Evolutionary conservation across 2,888 invertebrate species (phyloP).

Genomic region (Elysia crispata): DNA sequence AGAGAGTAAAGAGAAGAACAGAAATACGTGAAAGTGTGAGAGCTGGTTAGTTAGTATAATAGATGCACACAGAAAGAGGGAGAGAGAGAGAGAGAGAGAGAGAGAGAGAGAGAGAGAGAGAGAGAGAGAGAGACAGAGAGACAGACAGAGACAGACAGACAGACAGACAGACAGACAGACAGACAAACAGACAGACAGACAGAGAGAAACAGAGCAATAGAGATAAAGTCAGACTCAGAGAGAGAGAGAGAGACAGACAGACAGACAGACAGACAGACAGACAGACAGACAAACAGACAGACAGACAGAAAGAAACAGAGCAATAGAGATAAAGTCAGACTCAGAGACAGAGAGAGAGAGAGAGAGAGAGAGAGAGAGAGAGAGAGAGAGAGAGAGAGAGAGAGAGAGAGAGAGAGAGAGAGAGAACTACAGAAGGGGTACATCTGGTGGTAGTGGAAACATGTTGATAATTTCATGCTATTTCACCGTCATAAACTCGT

Average conservation of each 20-base stretch:
- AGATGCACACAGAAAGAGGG: no score
- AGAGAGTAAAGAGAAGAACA: no score
- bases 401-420: constrained; percentile 20
- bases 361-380: constrained; percentile 33
- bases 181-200: constrained; percentile 3
- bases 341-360: constrained; percentile 28
- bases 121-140: no score
- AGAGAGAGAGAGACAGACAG: constrained; percentile 17
- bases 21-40: no score
- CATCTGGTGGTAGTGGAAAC: no score
- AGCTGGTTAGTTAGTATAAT: no score
- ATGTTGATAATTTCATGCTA: no score
- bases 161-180: not conserved
- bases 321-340: constrained; percentile 20
- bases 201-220: no score
- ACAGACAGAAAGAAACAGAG: no score
- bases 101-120: no score
- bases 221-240: constrained; percentile 22
- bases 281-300: constrained; percentile 32
- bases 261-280: constrained; percentile 28
- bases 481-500: no score
- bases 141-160: not conserved
- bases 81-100: no score
- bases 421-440: constrained; percentile 7
- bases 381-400: constrained; percentile 11